phyloP scores from a whole-genome alignment of 2,888 invertebrate species.

The Standfussiana lucernea region DNA sequence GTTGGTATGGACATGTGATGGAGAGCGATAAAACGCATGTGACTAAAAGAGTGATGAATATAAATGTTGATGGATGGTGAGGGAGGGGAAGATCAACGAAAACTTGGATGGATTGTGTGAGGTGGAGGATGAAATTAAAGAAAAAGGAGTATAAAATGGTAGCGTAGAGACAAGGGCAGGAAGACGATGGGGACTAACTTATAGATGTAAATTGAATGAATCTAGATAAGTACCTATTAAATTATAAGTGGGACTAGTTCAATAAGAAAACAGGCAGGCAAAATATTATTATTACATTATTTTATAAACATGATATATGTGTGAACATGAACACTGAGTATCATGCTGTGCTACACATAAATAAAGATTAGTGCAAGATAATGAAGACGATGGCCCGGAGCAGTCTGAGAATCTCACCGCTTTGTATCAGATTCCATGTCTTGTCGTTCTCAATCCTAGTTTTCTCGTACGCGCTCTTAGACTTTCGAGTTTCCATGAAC shows the following conservation, averaged over 20 bases:
- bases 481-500: conserved; percentile 97
- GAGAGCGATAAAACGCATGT: not conserved
- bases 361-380: not conserved
- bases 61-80: too few species aligned
- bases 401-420: conserved; percentile 90
- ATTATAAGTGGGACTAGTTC: not conserved
- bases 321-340: too few species aligned
- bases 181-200: not conserved
- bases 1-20: not conserved
- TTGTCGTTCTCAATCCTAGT: conserved; percentile 97
- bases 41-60: not conserved
- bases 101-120: not conserved
- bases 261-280: not conserved
- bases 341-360: not conserved
- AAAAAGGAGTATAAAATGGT: not conserved
- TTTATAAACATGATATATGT: not conserved
- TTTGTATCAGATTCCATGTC: conserved; percentile 96
- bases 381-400: not conserved
- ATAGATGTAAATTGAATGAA: not conserved
- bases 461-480: conserved; percentile 96
- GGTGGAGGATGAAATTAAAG: not conserved
- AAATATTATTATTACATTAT: too few species aligned
- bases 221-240: not conserved
- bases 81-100: not conserved
- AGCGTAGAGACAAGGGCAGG: not conserved